Conservation (phyloP, 2,797 vertebrate species). For the Acrossocheilus fasciatus region DNA sequence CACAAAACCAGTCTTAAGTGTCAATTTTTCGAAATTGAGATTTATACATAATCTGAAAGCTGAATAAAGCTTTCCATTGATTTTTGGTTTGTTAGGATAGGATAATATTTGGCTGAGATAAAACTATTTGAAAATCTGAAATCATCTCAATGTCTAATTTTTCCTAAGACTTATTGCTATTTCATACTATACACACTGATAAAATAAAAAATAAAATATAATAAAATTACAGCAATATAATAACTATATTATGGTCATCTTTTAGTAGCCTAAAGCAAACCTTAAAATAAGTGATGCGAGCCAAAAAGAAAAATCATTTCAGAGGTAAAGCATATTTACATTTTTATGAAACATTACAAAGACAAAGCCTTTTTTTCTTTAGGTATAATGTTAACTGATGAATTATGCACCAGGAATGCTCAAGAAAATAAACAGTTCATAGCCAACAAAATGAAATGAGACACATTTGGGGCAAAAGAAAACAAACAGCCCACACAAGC, state of each 20-base stretch:
- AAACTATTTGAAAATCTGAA: no score
- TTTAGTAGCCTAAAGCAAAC: not conserved
- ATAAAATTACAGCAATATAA: not conserved
- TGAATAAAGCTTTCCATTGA: no score
- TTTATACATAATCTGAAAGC: no score
- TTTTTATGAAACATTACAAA: not conserved
- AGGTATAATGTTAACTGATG: not conserved
- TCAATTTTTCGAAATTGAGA: no score
- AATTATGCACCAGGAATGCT: not conserved
- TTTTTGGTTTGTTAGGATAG: no score
- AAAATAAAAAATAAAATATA: not conserved
- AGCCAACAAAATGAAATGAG: not conserved
- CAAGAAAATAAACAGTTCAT: not conserved
- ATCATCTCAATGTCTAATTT: not conserved
- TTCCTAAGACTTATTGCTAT: not conserved
- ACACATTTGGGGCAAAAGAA: slow-evolving; percentile 65
- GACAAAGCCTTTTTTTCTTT: not conserved
- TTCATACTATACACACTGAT: not conserved
- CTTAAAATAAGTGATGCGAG: not conserved
- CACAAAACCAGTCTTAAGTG: no score
- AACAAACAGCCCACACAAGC: slow-evolving; percentile 65
- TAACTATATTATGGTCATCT: not conserved
- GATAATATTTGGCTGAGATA: no score
- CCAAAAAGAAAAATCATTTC: not conserved
- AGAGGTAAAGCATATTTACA: not conserved